A percentile compares a stretch with the other conserved stretches of the same genome.
These are phyloP conservation scores for Thymallus thymallus DNA, from an alignment of 2,113 vertebrate species.

Conservation along the genomic window DNA sequence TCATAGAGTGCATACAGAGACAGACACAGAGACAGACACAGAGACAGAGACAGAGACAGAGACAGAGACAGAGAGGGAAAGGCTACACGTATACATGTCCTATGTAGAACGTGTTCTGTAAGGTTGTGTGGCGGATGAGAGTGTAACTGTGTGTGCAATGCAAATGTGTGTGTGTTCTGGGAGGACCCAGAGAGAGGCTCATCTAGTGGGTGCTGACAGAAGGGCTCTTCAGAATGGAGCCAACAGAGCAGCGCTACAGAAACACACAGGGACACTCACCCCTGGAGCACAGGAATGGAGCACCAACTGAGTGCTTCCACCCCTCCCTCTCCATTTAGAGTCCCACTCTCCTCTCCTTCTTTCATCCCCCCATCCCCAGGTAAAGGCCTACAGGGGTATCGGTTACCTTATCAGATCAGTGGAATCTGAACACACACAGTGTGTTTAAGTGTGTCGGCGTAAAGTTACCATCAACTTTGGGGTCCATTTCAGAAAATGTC, in stretches of 20 bases:
- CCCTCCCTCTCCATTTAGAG: background rate
- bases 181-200: constrained; percentile 29
- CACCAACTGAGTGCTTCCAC: constrained; percentile 1
- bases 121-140: background rate
- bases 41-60: too few species aligned
- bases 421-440: constrained; percentile 27
- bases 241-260: constrained; percentile 4
- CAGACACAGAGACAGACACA: too few species aligned
- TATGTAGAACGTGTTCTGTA: too few species aligned
- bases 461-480: background rate
- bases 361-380: background rate
- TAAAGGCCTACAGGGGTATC: constrained; percentile 30
- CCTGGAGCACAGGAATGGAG: too few species aligned
- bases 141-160: constrained; percentile 8
- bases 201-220: constrained; percentile 49
- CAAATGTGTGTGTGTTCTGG: constrained; percentile 5
- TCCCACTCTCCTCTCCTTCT: background rate
- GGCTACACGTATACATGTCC: too few species aligned
- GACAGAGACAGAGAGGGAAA: too few species aligned
- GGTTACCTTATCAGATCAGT: constrained; percentile 45
- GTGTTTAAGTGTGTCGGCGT: background rate
- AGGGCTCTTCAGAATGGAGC: constrained; percentile 39
- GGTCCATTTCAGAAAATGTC: background rate
- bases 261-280: background rate
- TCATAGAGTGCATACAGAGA: background rate